Evolutionary conservation across 2,888 invertebrate genomes (phyloP).

Genomic region (Drosophila nr. medialis): DNA sequence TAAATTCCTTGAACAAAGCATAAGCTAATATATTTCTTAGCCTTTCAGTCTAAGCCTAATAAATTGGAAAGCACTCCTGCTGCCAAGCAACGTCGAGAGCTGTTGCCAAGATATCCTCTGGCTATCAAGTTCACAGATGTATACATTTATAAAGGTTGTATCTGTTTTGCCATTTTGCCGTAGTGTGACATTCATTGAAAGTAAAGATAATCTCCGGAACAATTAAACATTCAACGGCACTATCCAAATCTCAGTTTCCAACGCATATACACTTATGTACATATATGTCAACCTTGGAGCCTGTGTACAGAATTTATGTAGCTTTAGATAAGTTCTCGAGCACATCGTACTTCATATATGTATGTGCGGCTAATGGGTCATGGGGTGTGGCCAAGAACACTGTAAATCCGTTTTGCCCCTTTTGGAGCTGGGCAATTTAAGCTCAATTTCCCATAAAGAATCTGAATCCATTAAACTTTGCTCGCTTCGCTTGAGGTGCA

Average conservation of each 20-base stretch:
- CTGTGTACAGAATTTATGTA: conserved; percentile 16
- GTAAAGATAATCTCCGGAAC: background rate
- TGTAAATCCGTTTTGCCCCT: conserved; percentile 19
- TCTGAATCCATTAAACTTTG: conserved; percentile 62
- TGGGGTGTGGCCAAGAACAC: background rate
- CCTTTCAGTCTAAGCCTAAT: background rate
- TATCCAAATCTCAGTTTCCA: background rate
- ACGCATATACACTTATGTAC: background rate
- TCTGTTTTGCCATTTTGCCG: background rate
- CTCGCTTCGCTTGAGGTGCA: conserved; percentile 32
- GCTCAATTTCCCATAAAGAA: conserved; percentile 65
- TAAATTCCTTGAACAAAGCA: background rate
- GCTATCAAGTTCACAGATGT: background rate
- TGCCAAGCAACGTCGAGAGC: background rate
- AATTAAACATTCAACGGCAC: conserved; percentile 5
- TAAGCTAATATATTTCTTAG: background rate
- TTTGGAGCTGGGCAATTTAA: conserved; percentile 54
- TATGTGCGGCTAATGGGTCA: conserved; percentile 1
- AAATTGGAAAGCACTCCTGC: background rate
- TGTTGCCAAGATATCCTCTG: background rate
- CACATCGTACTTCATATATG: conserved; percentile 23
- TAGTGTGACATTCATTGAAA: background rate
- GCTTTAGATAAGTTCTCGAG: conserved; percentile 17
- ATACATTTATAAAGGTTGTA: background rate
- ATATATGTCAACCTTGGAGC: background rate